Conservation (phyloP, 1,140 invertebrate genomes). For the Drosophila burlai region DNA sequence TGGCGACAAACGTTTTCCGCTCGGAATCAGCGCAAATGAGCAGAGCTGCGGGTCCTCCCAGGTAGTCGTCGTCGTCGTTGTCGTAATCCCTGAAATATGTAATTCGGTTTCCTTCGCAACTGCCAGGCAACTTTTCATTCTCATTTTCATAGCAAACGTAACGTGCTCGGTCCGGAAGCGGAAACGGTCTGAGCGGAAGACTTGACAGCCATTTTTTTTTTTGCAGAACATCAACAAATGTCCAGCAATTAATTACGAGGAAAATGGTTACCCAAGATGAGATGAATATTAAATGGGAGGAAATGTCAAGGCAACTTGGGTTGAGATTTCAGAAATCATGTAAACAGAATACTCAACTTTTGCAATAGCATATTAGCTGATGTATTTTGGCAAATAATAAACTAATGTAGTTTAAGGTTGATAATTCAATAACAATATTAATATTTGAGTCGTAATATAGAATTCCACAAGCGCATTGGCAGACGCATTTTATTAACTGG, state of each 20-base stretch:
- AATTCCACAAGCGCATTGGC: too few species aligned
- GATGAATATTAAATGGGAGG: constrained; percentile 11
- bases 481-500: background rate
- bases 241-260: constrained; percentile 69
- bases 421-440: background rate
- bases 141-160: constrained; percentile 40
- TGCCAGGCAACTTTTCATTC: constrained; percentile 69
- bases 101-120: constrained; percentile 42
- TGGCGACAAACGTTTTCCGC: constrained; percentile 82
- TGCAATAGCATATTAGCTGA: background rate
- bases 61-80: constrained; percentile 36
- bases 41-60: constrained; percentile 56
- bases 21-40: constrained; percentile 79
- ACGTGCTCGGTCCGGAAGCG: constrained; percentile 21
- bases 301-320: background rate
- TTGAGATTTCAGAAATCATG: background rate
- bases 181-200: constrained; percentile 45
- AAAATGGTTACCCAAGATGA: constrained; percentile 20
- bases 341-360: too few species aligned
- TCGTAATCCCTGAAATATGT: constrained; percentile 47
- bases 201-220: constrained; percentile 60
- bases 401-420: background rate
- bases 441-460: background rate
- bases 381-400: background rate
- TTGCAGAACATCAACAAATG: constrained; percentile 70